These are phyloP conservation scores for Micoletzkya japonica DNA, from an alignment of 2,888 invertebrate species.

Conservation along the genomic window DNA sequence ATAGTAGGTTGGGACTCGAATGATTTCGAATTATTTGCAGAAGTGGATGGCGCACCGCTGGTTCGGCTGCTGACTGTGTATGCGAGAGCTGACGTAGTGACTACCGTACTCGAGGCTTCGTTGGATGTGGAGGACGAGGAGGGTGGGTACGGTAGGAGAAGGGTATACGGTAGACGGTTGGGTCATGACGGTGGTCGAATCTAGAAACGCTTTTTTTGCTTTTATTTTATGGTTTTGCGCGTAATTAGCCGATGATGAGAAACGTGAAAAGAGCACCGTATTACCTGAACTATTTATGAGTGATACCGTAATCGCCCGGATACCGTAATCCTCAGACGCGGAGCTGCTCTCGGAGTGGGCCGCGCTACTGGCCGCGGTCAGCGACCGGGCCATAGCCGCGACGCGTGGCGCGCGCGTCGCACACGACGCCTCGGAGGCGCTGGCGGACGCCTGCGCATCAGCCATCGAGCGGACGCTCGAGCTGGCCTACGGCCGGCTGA, in stretches of 20 bases:
- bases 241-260: too few species aligned
- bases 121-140: not conserved
- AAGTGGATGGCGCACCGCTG: not conserved
- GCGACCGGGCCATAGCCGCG: not conserved
- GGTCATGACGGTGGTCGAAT: too few species aligned
- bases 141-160: not conserved
- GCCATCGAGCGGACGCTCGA: not conserved
- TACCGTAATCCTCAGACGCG: not conserved
- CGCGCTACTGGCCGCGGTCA: not conserved
- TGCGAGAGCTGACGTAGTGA: not conserved
- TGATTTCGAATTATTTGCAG: not conserved
- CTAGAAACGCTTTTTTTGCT: too few species aligned
- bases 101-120: slow-evolving; percentile 3
- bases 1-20: too few species aligned
- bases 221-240: too few species aligned
- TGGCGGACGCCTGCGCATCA: not conserved
- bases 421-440: not conserved
- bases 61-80: slow-evolving; percentile 8
- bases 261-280: too few species aligned
- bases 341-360: not conserved
- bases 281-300: too few species aligned
- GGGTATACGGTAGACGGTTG: too few species aligned
- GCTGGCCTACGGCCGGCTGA: not conserved
- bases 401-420: not conserved
- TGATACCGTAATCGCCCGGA: too few species aligned